Base-by-base conservation (phyloP, 2,888 invertebrate species). In the Trimorus sp. region DNA sequence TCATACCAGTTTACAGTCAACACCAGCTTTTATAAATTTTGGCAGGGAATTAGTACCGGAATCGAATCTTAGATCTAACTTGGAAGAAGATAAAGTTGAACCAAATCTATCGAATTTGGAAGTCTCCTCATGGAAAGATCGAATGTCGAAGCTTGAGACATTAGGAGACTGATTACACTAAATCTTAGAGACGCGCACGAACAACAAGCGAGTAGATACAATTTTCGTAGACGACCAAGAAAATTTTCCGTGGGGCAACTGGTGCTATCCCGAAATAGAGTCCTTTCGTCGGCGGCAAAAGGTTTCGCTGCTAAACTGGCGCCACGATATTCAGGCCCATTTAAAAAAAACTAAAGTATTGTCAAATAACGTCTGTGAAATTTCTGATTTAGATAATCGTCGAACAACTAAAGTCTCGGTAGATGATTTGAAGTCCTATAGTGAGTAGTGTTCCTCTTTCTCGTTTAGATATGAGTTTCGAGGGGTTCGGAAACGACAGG, bases 121-220 rank as follows among this genome's bases (percentile, higher is more conserved):
- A 12, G 6, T 2, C 1, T 58, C 58, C 4, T 4, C 1, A 1
- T 60, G 60, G 60, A 45, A 2, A 9, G 37, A 51, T 7, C 6
- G 65, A 38, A 53, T 65, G 38, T 4, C 0, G 0, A 51, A 15
- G 6, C 6, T 65, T 15, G 51, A 48, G 1, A 6, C 12, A 49
- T 3, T 48, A n/a, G 65, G 7, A 65, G 7, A 11, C 12, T 65
- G 12, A 38, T 65, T 8, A 14, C 15, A 0, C n/a, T 14, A 16
- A 65, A 65, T 49, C 3, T 65, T 5, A 38, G 38, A 14, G 65
- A 65, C 48, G 65, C 65, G 5, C 38, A 51, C 12, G 11, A 36
- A 9, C 7, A 38, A 16, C 65, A 65, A 38, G 37, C 51, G 0
- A 14, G 3, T 5, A 7, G 14, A 3, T 65, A 65, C 51, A 65